Evolutionary conservation across 2,797 vertebrate species (phyloP), one percentile per base, ranked within the genome.

Genomic region (Anguilla pacifica): DNA sequence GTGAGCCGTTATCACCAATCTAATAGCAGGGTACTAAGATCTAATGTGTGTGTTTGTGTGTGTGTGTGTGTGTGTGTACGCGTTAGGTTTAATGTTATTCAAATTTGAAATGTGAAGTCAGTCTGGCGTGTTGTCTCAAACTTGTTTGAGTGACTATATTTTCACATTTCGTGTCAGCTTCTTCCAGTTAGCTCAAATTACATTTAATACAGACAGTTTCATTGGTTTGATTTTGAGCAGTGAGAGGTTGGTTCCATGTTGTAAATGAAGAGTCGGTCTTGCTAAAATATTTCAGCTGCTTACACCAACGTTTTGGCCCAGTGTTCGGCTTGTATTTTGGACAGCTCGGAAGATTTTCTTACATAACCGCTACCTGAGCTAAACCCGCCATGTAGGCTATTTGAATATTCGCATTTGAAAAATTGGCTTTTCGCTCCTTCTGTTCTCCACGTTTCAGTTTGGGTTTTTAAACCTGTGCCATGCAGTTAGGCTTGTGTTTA

Each of bases 391-490:
- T 35, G 15, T 43, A 46, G 22, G 17, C 4, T 3, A 39, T 13
- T 43, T 79, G 5, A 43, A 22, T 79, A 46, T 22, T 74, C 13
- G n/a, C 11, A 0, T 46, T 39, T 10, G 51, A 6, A 6, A 51
- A 6, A 51, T 51, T 51, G 19, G 35, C 35, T 6, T 46, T 43
- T 4, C 17, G 22, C 35, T 79, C 11, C 74, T 46, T 6, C 74
- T 79, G 74, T 46, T 4, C 6, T 17, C 67, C n/a, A 2, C 15
- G 61, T 84, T 86, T 57, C 13, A 2, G 9, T 53, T 53, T 53
- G 11, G 87, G 57, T 89, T 88, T 90, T 84, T 87, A 51, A 86
- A 82, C 72, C 89, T 88, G 70, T 39, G 39, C 39, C 39, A 39
- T 39, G 55, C 82, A 88, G 86, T 6, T 77, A 87, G 86, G 84